Conservation (phyloP, 2,113 vertebrate species). For the Pungitius pungitius region DNA sequence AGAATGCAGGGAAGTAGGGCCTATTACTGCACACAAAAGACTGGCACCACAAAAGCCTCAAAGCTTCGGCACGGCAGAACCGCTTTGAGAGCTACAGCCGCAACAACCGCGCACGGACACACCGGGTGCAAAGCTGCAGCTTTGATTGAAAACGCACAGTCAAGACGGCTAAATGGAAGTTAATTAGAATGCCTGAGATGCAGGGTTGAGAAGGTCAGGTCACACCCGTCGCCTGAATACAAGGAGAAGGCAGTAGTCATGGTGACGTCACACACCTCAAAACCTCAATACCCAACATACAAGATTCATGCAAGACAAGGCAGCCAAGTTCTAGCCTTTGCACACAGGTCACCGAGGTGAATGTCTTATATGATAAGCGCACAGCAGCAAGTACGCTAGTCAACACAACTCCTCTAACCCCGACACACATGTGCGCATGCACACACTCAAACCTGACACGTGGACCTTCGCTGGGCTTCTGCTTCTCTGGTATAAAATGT, state of each 20-base stretch:
- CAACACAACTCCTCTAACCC: background rate
- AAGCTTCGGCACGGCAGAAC: background rate
- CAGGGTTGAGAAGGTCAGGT: background rate
- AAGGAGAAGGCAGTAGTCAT: background rate
- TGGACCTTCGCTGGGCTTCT: background rate
- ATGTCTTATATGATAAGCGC: background rate
- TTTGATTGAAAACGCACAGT: background rate
- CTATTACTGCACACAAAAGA: constrained; percentile 5
- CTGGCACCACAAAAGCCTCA: constrained; percentile 4
- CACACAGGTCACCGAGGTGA: no score
- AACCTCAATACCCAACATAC: background rate
- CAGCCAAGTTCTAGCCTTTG: no score
- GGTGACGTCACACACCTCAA: background rate
- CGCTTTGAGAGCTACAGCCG: background rate
- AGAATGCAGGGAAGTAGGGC: background rate
- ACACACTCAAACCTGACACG: background rate
- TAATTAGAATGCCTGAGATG: background rate
- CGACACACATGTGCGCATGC: background rate
- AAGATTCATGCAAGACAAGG: no score
- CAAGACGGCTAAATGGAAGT: background rate
- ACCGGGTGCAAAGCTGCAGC: background rate
- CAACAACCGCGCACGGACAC: background rate
- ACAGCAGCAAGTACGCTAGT: background rate
- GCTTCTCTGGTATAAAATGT: no score
- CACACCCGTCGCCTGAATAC: background rate